Base-by-base conservation (phyloP, 1,140 invertebrate genomes). In the Rhopalosiphum maidis region DNA sequence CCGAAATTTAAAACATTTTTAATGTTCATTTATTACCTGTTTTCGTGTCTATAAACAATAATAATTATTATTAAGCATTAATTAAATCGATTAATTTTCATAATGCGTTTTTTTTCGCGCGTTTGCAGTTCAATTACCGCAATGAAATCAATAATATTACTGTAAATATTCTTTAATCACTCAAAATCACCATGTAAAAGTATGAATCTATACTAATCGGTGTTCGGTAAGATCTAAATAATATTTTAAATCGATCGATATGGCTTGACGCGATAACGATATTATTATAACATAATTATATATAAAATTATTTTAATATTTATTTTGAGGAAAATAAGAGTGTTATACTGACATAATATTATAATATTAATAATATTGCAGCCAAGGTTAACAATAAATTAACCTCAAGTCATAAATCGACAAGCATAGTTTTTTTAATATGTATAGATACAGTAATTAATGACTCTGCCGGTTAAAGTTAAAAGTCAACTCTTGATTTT, bases 1-100 rank as follows among this genome's bases (percentile, higher is more conserved):
- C 7, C n/a, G 21, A 54, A 89, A n/a, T 54, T 37, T 25, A 89
- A 89, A 54, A 11, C 35, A 35, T 54, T 89, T 86, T 87, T 48
- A 35, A 54, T 89, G 23, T 54, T 51, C 51, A 89, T 35, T 51
- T 54, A 89, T 54, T 9, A 35, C 43, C 22, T 3, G 1, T 89
- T 51, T 51, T 35, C 87, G 87, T 54, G 87, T 37, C 87, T 35
- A 37, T 54, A 89, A 89, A 89, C 87, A n/a, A n/a, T 48, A 23
- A 89, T 89, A 18, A 51, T 51, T 11, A 18, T 54, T 89, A 54
- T 51, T 54, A 89, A 88, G n/a, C 23, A n/a, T 35, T 46, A 30
- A 46, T 87, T 87, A 87, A 43, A 88, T 86, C 48, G 22, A 54
- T 89, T 54, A 23, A 37, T 54, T 89, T 89, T 35, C 8, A 35